Percentiles rank a stretch among this genome's conserved stretches.
These are phyloP conservation scores for Theocolax elegans DNA, from an alignment of 1,140 invertebrate species.

Conservation along the genomic window DNA sequence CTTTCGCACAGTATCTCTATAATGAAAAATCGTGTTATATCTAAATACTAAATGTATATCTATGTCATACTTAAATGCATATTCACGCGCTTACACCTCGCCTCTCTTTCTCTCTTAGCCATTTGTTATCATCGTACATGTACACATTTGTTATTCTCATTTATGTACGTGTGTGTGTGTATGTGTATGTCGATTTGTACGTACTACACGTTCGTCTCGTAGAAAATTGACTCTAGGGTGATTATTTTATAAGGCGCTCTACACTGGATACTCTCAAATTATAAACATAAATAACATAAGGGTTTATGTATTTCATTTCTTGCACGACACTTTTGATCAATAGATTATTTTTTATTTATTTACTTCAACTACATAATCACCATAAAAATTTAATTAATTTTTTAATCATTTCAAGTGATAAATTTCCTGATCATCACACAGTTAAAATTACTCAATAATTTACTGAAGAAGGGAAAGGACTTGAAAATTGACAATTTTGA, in stretches of 20 bases:
- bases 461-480: too few species aligned
- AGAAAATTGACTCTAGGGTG: conserved; percentile 67
- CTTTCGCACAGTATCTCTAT: conserved; percentile 5
- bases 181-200: conserved; percentile 48
- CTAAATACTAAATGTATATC: conserved; percentile 14
- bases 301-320: not conserved
- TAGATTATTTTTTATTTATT: too few species aligned
- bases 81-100: conserved; percentile 44
- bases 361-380: too few species aligned
- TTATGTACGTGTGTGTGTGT: conserved; percentile 24
- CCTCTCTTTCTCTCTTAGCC: not conserved
- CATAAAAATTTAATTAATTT: too few species aligned
- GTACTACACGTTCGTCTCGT: conserved; percentile 49
- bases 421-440: too few species aligned
- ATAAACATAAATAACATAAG: conserved; percentile 12
- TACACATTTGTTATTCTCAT: conserved; percentile 7
- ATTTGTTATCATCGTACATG: conserved; percentile 12
- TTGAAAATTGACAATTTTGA: too few species aligned
- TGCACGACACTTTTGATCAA: not conserved
- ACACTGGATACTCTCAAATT: conserved; percentile 50
- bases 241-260: conserved; percentile 63
- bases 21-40: conserved; percentile 19
- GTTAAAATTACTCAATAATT: too few species aligned
- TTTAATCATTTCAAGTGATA: too few species aligned
- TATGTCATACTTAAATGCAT: conserved; percentile 48